A percentile compares a stretch with the other conserved stretches of the same genome.
Evolutionary conservation across 2,113 vertebrate genomes (phyloP).

Genomic region (Hipposideros armiger): DNA sequence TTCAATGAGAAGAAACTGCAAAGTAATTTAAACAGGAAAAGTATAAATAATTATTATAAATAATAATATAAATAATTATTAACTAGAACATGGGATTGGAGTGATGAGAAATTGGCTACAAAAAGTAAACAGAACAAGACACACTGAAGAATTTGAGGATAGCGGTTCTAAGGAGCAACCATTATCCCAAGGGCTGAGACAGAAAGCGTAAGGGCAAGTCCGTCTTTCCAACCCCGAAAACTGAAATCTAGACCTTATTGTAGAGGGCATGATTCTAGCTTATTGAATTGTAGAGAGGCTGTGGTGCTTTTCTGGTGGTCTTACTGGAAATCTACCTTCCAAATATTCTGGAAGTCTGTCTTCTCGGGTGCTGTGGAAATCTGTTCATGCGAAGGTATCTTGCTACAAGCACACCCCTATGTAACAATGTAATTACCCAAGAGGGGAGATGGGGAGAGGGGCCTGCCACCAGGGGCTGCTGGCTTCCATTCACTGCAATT

Average conservation of each 20-base stretch:
- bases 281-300: background rate
- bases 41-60: background rate
- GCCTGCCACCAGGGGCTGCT: background rate
- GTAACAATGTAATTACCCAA: background rate
- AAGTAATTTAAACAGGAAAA: background rate
- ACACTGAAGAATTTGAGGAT: background rate
- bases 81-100: background rate
- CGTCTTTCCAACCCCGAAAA: background rate
- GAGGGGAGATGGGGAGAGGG: background rate
- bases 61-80: background rate
- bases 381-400: background rate
- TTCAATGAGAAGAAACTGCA: background rate
- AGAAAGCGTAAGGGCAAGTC: background rate
- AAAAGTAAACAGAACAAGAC: background rate
- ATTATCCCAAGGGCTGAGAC: background rate
- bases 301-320: background rate
- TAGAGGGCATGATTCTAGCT: background rate
- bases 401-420: background rate
- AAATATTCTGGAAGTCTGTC: background rate
- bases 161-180: background rate
- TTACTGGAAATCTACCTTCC: background rate
- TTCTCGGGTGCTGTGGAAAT: background rate
- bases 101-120: background rate
- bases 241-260: background rate
- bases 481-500: background rate